A percentile compares a stretch with the other conserved stretches of the same genome.
Conservation (phyloP, 2,113 vertebrate species). For the Platysternon megacephalum region DNA sequence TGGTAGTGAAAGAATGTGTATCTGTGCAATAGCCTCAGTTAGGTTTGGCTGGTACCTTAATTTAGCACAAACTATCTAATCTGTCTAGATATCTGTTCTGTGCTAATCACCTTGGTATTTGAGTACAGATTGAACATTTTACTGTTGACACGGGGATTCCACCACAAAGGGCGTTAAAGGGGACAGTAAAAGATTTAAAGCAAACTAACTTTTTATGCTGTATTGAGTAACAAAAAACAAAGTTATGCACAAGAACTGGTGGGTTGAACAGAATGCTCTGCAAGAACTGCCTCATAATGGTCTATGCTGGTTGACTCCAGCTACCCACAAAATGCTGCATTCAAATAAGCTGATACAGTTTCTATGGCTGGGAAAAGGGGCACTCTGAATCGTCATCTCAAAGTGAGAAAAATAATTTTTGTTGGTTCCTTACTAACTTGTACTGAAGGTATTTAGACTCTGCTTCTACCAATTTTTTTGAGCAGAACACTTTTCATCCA, state of each 20-base stretch:
- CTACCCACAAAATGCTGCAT: no score
- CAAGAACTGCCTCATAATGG: background rate
- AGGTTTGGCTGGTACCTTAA: background rate
- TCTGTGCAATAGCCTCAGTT: fast-evolving
- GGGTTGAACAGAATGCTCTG: no score
- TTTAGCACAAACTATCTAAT: background rate
- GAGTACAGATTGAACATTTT: background rate
- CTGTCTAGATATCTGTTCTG: background rate
- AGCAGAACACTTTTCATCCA: background rate
- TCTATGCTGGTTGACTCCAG: background rate
- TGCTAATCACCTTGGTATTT: fast-evolving
- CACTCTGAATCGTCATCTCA: background rate
- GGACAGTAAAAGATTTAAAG: slow-evolving; percentile 7
- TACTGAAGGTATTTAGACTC: background rate
- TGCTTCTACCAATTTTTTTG: background rate
- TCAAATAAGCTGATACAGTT: background rate
- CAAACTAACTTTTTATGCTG: background rate
- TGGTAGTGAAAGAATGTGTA: background rate
- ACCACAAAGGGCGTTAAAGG: background rate
- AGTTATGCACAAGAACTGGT: background rate
- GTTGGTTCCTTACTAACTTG: background rate
- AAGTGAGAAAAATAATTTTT: background rate
- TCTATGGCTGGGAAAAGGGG: background rate
- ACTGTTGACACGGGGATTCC: background rate
- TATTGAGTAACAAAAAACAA: background rate